Percentiles rank a stretch among this genome's conserved stretches.
Evolutionary conservation across 2,113 vertebrate genomes (phyloP).

Genomic region (Saguinus imperator): DNA sequence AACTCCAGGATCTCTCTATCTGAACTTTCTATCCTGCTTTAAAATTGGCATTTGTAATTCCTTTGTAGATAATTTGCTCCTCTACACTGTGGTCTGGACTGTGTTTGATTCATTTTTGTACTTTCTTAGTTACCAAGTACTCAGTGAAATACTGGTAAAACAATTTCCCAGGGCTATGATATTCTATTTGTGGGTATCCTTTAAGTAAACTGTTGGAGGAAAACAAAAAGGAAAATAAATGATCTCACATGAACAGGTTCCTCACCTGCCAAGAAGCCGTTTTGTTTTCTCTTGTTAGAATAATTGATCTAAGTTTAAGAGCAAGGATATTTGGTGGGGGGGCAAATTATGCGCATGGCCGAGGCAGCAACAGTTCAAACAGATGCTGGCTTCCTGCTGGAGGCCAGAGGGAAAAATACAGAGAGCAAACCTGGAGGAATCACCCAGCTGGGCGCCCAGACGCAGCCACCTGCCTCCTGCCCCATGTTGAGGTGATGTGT

Average conservation of each 20-base stretch:
- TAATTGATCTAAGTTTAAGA: neutral
- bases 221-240: neutral
- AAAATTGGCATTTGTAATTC: neutral
- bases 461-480: neutral
- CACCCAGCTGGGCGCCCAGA: neutral
- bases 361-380: neutral
- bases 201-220: neutral
- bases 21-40: neutral
- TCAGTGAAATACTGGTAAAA: neutral
- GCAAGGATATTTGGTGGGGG: neutral
- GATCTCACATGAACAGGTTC: neutral
- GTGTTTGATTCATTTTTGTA: neutral
- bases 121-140: neutral
- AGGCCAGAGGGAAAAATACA: neutral
- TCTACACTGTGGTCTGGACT: neutral
- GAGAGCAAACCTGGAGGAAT: neutral
- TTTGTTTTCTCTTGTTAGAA: constrained; percentile 1
- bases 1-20: neutral
- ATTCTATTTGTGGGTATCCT: neutral
- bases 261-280: neutral
- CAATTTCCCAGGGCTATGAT: neutral
- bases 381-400: neutral
- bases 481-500: neutral
- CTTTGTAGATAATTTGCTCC: neutral
- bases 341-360: neutral